Base-by-base conservation (phyloP, 2,797 vertebrate species). In the Melopsittacus undulatus region DNA sequence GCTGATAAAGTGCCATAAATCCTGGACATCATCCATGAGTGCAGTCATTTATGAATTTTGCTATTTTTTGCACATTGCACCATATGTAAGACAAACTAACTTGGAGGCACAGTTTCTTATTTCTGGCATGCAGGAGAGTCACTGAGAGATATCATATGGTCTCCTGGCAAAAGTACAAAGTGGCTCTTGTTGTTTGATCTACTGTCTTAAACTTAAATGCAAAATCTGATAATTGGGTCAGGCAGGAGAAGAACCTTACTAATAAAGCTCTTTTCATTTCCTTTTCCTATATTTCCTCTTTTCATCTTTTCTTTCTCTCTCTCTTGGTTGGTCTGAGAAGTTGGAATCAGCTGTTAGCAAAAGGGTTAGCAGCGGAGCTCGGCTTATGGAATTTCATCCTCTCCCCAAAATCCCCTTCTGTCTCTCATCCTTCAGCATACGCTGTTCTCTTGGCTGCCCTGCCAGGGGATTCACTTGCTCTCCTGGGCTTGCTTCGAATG, bases 101-200 rank as follows among this genome's bases (percentile, higher is more conserved):
- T 51, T 90, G 95, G 92, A 97, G 97, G 97, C 97, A 95, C 57
- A 96, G 95, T 93, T 95, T 96, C 91, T 89, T 97, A 92, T 88
- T 97, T 86, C 97, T 98, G 98, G 98, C 98, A 96, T 96, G 97
- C 96, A 97, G 97, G 97, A 97, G 97, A 98, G 96, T 95, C 84
- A 86, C 97, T 98, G 98, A 98, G 96, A 98, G 98, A 98, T 97
- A 98, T 98, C 98, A 98, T 98, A 98, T 98, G 98, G 97, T 97
- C 97, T 97, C 94, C 97, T 98, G 98, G 98, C 98, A 97, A 49
- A 80, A 98, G 98, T 98, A 98, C 98, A 98, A 98, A 98, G 98
- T 97, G 96, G 83, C 95, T 97, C 94, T 96, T 45, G 89, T 87
- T 84, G 97, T 98, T 98, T 98, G 98, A 98, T 98, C 98, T 98